A percentile compares a stretch with the other conserved stretches of the same genome.
Conservation (phyloP, 1,140 invertebrate genomes). For the Solenopsis invicta region DNA sequence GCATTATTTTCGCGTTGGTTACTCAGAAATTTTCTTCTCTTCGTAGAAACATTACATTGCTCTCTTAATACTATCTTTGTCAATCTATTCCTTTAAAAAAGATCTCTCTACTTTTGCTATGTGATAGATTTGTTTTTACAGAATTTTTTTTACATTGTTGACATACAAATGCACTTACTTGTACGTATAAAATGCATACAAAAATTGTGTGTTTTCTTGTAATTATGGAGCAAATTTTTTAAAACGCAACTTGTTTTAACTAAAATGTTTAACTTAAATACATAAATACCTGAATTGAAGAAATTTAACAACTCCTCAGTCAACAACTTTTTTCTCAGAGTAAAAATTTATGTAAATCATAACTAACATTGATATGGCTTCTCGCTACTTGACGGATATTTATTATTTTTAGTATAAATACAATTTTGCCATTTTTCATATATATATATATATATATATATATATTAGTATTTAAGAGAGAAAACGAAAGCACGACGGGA, state of each 20-base stretch:
- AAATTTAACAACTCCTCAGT: too few species aligned
- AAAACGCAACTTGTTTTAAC: too few species aligned
- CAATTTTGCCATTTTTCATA: neutral
- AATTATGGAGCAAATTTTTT: too few species aligned
- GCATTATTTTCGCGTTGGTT: slow-evolving; percentile 81
- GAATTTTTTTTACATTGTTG: neutral
- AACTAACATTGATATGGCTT: neutral
- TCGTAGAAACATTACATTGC: neutral
- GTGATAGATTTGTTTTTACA: neutral
- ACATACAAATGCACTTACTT: neutral
- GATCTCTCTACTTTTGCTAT: neutral
- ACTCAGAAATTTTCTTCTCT: slow-evolving; percentile 66
- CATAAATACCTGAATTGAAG: too few species aligned
- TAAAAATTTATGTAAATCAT: too few species aligned
- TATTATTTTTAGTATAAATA: neutral
- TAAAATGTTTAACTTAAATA: too few species aligned
- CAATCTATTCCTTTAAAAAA: slow-evolving; percentile 17
- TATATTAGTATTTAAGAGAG: neutral
- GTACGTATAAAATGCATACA: neutral
- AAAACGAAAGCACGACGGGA: neutral
- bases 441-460: neutral
- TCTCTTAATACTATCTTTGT: slow-evolving; percentile 18
- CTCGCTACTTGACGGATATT: neutral
- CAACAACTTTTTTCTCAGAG: too few species aligned
- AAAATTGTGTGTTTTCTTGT: neutral